These are phyloP conservation scores for Ctenomys sociabilis DNA, from an alignment of 2,113 vertebrate species.

Conservation along the genomic window DNA sequence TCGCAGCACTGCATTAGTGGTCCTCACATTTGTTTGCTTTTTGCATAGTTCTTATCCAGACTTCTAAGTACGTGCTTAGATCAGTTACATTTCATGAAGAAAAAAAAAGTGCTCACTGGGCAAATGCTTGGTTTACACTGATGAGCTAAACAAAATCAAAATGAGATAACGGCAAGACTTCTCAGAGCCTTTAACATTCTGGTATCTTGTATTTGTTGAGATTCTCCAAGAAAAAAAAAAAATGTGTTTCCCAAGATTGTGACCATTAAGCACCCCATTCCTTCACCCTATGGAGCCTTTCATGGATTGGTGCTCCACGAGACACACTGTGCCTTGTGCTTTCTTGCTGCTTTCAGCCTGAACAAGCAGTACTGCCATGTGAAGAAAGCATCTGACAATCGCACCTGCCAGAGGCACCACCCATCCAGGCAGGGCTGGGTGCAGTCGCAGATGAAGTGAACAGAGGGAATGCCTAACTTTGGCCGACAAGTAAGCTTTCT, in stretches of 20 bases:
- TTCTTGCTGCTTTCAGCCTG: background rate
- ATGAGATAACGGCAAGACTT: slow-evolving; percentile 40
- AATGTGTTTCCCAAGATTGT: slow-evolving; percentile 1
- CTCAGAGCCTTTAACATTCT: slow-evolving; percentile 39
- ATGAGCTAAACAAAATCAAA: slow-evolving; percentile 58
- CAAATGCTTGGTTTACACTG: slow-evolving; percentile 51
- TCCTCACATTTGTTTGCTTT: slow-evolving; percentile 9
- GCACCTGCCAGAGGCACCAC: background rate
- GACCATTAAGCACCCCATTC: background rate
- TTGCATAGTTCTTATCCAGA: background rate
- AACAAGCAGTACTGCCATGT: background rate
- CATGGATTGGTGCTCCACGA: background rate
- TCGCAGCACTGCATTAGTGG: background rate
- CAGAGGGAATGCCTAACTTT: background rate
- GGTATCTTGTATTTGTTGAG: background rate
- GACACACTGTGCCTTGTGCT: background rate
- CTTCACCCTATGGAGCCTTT: background rate
- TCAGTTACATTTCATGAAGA: background rate
- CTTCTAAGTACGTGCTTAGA: slow-evolving; percentile 41
- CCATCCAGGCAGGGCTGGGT: background rate
- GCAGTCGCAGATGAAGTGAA: background rate
- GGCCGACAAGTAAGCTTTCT: slow-evolving; percentile 4
- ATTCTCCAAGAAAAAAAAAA: slow-evolving; percentile 50
- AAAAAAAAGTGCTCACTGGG: background rate
- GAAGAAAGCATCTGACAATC: slow-evolving; percentile 17